These are phyloP conservation scores for Drosophila macrospina DNA, from an alignment of 2,888 invertebrate genomes.

Conservation along the genomic window DNA sequence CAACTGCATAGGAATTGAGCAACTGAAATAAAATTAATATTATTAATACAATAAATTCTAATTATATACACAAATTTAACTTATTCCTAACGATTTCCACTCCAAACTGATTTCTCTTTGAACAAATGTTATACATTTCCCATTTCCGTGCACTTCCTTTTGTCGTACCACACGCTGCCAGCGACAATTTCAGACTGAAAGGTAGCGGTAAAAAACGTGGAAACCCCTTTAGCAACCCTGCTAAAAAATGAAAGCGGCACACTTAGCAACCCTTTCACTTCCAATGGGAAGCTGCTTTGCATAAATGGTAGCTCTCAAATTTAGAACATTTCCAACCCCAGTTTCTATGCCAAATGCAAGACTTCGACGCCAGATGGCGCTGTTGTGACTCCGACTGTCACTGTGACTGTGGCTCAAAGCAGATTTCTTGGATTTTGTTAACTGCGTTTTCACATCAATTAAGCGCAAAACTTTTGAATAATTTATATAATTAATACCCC, in stretches of 20 bases:
- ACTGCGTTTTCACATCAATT: conserved; percentile 51
- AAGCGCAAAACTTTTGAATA: conserved; percentile 67
- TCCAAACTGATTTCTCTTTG: too few relatives aligned
- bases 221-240: conserved; percentile 55
- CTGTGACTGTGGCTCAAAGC: conserved; percentile 23
- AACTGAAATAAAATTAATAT: not conserved
- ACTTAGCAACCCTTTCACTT: conserved; percentile 69
- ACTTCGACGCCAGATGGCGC: conserved; percentile 62
- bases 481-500: conserved; percentile 79
- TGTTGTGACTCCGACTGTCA: conserved; percentile 23
- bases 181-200: conserved; percentile 37
- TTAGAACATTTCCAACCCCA: conserved; percentile 76
- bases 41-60: not conserved
- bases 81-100: not conserved
- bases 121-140: not conserved
- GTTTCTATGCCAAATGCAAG: not conserved
- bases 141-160: not conserved
- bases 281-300: conserved; percentile 50
- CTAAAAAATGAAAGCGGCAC: conserved; percentile 43
- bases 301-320: conserved; percentile 43
- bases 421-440: conserved; percentile 48
- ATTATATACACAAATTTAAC: fast-evolving
- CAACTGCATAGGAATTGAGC: not conserved
- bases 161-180: conserved; percentile 6
- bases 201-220: conserved; percentile 31